Evolutionary conservation across 1,140 invertebrate species (phyloP).

Genomic region (Pachyrhynchus sulphureomaculatus): DNA sequence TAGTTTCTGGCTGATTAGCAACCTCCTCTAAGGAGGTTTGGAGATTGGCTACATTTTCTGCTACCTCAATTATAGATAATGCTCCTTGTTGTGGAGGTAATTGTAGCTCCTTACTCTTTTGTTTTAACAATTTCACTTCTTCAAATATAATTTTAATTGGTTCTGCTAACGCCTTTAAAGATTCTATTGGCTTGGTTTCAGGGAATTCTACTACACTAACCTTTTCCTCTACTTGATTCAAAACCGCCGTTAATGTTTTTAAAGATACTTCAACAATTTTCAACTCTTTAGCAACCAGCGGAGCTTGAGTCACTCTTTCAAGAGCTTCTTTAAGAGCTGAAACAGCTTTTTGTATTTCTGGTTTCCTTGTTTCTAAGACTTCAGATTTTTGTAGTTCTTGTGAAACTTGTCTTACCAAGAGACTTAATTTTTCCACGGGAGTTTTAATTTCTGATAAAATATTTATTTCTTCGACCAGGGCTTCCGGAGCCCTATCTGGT

Average conservation of each 20-base stretch:
- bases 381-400: constrained; percentile 1
- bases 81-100: constrained; percentile 18
- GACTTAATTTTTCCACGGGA: background rate
- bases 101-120: background rate
- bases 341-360: constrained; percentile 17
- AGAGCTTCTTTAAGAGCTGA: background rate
- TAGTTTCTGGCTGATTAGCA: background rate
- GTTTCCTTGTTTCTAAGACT: constrained; percentile 9
- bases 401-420: background rate
- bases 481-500: background rate
- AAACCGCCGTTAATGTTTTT: background rate
- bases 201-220: background rate
- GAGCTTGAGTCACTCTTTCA: background rate
- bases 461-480: background rate
- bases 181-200: background rate
- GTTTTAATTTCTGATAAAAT: constrained; percentile 16
- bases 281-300: background rate
- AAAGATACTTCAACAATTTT: constrained; percentile 8
- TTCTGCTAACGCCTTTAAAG: background rate
- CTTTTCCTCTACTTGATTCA: background rate
- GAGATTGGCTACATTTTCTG: constrained; percentile 1
- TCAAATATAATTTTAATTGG: background rate
- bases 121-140: constrained; percentile 6
- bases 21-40: background rate
- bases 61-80: constrained; percentile 18